Evolutionary conservation across 2,797 vertebrate genomes (phyloP), one percentile per base, ranked within the genome.

Genomic region (Sphaeramia orbicularis): DNA sequence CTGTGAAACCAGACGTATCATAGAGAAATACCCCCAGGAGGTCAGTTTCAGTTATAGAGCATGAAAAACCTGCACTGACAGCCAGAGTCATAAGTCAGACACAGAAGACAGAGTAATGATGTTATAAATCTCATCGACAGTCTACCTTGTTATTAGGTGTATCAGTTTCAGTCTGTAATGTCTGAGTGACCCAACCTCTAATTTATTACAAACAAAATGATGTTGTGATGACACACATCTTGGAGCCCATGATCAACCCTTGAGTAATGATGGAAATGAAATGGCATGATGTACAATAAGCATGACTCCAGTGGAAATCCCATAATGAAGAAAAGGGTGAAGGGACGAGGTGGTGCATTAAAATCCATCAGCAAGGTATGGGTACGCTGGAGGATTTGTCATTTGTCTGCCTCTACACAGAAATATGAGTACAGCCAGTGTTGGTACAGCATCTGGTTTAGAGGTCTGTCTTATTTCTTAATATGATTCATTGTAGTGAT

Each of bases 1-100:
- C 78, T 81, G 76, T 72, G 81, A 89, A 89, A 87, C 80, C 87
- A 90, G 84, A 88, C 49, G 38, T 62, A 68, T 83, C 63, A 55
- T 11, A 30, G 74, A 83, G 65, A 80, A 86, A 78, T 68, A 14
- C 53, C 60, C 88, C 80, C 72, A 2, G 49, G 78, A 84, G 86
- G 79, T 81, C 80, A 74, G 11, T 50, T 63, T 78, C 48, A 63
- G 66, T 82, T 76, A 65, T 19, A 60, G 61, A 63, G 72, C 80
- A 60, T 79, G 63, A 73, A 80, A 80, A 73, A 73, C 36, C 65
- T 58, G 73, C 3, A 41, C 75, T 7, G 84, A 88, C 84, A 84
- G 81, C 71, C 38, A 24, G 51, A 61, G 51, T 37, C 75, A 51
- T 84, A 90, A 85, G 16, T 90, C 85, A 86, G 63, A 73, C 24